Evolutionary conservation across 1,140 invertebrate genomes (phyloP), one percentile per base, ranked within the genome.

Genomic region (Schlechtendalia chinensis): DNA sequence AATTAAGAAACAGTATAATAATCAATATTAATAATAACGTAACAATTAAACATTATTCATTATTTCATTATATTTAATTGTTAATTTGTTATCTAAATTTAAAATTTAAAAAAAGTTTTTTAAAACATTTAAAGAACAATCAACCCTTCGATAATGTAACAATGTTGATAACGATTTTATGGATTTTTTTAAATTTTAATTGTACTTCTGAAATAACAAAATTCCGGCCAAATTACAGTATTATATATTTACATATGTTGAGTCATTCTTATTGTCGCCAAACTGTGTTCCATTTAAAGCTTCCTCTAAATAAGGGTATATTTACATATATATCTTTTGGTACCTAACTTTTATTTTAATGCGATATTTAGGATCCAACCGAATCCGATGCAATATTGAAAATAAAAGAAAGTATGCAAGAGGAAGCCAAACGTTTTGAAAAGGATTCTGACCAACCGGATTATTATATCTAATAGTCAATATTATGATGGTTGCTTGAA

Each of bases 341-440:
- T 50, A 69, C 69, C 27, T 72, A 72, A 72, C 69, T 11, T 72
- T 72, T 72, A 29, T 72, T 54, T 72, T 72, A 27, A 72, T 72
- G 69, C 50, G 5, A 32, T 54, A 72, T 72, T 50, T 82, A 83
- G 83, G 82, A 97, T 90, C 96, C 98, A 90, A 97, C 93, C 85
- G 96, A 98, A 90, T 98, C 96, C 84, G 96, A 96, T 86, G 96
- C 96, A 89, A 98, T 98, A 88, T 90, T 98, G 87, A 98, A 98
- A 91, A 98, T 98, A 87, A 98, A 98, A 91, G 96, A 98, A 89
- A 97, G 94, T 90, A 98, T 98, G 96, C 96, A 98, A 89, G 96
- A 98, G 89, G 97, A 98, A 88, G 96, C 97, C 86, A 98, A 98
- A 90, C 93, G 96, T 88, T 98, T 98, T 90, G 96, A 98, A 89